These are phyloP conservation scores for Caenorhabditis virilis DNA, from an alignment of 2,888 invertebrate genomes.

Conservation along the genomic window DNA sequence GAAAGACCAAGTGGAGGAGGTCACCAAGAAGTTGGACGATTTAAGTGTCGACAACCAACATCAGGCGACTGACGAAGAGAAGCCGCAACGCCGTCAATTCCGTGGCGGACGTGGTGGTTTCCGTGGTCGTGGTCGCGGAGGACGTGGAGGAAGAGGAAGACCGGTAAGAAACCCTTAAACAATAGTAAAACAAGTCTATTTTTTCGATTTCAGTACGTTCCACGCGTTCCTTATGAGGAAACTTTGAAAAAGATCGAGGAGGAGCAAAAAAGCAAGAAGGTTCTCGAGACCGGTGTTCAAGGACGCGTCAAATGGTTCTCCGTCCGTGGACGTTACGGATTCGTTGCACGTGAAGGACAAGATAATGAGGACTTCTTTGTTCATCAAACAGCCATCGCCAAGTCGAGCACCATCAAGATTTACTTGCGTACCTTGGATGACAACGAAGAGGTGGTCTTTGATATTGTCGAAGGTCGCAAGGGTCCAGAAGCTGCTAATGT, in stretches of 20 bases:
- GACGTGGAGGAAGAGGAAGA: conserved; percentile 22
- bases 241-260: conserved; percentile 32
- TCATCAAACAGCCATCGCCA: conserved; percentile 73
- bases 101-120: conserved; percentile 18
- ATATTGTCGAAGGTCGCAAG: conserved; percentile 78
- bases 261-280: conserved; percentile 34
- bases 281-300: conserved; percentile 43
- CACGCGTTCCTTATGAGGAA: conserved; percentile 9
- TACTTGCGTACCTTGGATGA: conserved; percentile 86
- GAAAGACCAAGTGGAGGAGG: conserved; percentile 34
- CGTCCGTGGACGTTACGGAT: conserved; percentile 82
- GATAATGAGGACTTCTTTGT: conserved; percentile 84
- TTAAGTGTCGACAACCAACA: conserved; percentile 38
- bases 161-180: conserved; percentile 3
- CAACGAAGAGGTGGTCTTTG: conserved; percentile 46
- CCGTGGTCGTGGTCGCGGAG: conserved; percentile 24
- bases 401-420: conserved; percentile 56
- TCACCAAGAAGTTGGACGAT: conserved; percentile 40
- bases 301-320: conserved; percentile 79
- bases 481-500: conserved; percentile 90
- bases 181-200: conserved; percentile 20
- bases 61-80: conserved; percentile 34
- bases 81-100: conserved; percentile 4
- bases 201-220: neutral
- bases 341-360: conserved; percentile 92